Base-by-base conservation (phyloP, 1,140 invertebrate species). In the Cotesia chilonis region DNA sequence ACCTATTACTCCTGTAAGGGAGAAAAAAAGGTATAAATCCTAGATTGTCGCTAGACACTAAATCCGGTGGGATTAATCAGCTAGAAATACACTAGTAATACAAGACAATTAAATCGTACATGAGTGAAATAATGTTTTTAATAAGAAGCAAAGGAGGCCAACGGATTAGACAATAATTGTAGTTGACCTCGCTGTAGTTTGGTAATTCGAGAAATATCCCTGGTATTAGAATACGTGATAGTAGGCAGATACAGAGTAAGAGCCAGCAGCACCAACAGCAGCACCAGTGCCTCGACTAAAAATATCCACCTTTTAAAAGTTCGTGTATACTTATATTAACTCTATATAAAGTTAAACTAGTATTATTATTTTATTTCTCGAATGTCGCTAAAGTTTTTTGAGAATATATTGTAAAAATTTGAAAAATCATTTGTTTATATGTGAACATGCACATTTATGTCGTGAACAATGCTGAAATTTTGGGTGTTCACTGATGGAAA, bases 51-150 rank as follows among this genome's bases (percentile, higher is more conserved):
- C 6, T 6, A 10, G 10, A 47, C 41, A 47, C 10, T 9, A 47
- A 47, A 47, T 47, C 41, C 41, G 41, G 6, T 47, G 41, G 6
- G 6, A 47, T 47, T 47, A 47, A 47, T 47, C 41, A 47, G 41
- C 6, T 47, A 47, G 72, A 69, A 71, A 12, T 60, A 14, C 36
- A 7, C 12, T 10, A 51, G 73, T 74, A 74, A 74, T 67, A 63
- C 68, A 76, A 76, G 75, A 73, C 72, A 76, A 76, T 76, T 76
- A 76, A 73, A 68, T 54, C 63, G 28, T 28, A 20, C 35, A 51
- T 54, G 10, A 41, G 3, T 14, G 41, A 60, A 60, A 35, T 7
- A 38, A 41, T 38, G 38, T 41, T 38, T 12, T 59, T 17, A 47
- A 47, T 47, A 10, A 47, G 28, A 36, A 65, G 36, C 17, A 54